A percentile compares a stretch with the other conserved stretches of the same genome.
Conservation (phyloP, 2,797 vertebrate species). For the Melanotaenia trifasciata region DNA sequence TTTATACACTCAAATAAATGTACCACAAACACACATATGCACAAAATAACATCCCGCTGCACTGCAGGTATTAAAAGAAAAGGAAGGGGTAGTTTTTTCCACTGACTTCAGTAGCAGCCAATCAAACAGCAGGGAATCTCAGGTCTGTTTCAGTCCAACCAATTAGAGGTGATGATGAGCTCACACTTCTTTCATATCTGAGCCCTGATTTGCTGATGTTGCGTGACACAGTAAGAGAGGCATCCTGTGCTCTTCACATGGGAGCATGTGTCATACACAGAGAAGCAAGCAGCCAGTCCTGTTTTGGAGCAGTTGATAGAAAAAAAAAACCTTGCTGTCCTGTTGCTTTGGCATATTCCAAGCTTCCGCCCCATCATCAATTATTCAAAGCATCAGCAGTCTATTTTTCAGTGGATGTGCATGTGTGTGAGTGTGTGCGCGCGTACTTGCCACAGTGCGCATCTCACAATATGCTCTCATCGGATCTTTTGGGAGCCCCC, state of each 20-base stretch:
- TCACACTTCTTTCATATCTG: constrained; percentile 62
- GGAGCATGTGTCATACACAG: constrained; percentile 80
- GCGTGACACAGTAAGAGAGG: constrained; percentile 73
- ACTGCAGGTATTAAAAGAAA: constrained; percentile 60
- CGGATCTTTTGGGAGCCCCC: constrained; percentile 48
- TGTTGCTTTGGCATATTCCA: constrained; percentile 76
- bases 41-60: constrained; percentile 41
- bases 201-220: constrained; percentile 83
- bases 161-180: constrained; percentile 82
- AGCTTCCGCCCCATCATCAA: constrained; percentile 86
- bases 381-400: constrained; percentile 76
- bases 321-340: constrained; percentile 80
- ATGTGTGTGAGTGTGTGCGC: background rate
- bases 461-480: constrained; percentile 57
- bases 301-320: constrained; percentile 90
- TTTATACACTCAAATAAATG: background rate
- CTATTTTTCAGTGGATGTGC: constrained; percentile 27
- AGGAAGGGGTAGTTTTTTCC: constrained; percentile 70
- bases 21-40: constrained; percentile 4
- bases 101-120: constrained; percentile 72
- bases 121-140: constrained; percentile 80
- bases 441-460: constrained; percentile 19
- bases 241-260: constrained; percentile 79
- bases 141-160: constrained; percentile 69
- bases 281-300: constrained; percentile 70